A percentile compares a stretch with the other conserved stretches of the same genome.
phyloP scores from a whole-genome alignment of 2,888 invertebrate species.

The Gastrophysa polygoni region DNA sequence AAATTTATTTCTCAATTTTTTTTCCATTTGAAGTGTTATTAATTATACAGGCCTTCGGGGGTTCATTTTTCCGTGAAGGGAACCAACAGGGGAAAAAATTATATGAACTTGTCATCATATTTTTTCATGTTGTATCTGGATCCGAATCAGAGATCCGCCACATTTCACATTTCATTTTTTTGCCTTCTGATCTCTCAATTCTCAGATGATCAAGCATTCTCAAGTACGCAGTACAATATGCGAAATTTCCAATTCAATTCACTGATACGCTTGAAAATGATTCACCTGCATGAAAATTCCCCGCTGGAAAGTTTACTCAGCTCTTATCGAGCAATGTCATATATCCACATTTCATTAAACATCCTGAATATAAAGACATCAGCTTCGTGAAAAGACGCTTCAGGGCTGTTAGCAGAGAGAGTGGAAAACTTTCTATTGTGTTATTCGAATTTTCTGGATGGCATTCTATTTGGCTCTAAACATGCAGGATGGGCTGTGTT shows the following conservation, averaged over 20 bases:
- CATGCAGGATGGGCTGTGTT: neutral
- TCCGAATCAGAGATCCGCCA: too few relatives aligned
- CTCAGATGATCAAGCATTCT: too few relatives aligned
- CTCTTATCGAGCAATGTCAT: constrained; percentile 4
- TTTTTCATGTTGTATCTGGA: too few relatives aligned
- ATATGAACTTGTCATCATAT: too few relatives aligned
- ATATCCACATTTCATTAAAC: constrained; percentile 15
- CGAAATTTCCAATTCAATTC: constrained; percentile 3
- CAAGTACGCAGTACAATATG: neutral
- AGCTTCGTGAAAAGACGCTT: constrained; percentile 2
- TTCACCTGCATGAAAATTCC: neutral
- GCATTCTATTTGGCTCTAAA: neutral
- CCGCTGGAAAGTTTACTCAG: neutral
- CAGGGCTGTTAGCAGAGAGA: neutral
- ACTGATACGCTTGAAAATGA: neutral
- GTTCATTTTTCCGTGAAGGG: too few relatives aligned
- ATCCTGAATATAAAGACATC: constrained; percentile 25
- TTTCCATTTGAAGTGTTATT: too few relatives aligned
- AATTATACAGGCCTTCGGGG: too few relatives aligned
- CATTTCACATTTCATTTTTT: too few relatives aligned
- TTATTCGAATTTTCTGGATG: neutral
- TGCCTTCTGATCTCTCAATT: too few relatives aligned
- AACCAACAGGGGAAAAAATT: too few relatives aligned
- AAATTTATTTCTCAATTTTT: too few relatives aligned
- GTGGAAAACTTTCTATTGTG: constrained; percentile 9